Evolutionary conservation across 1,140 invertebrate genomes (phyloP), one percentile per base, ranked within the genome.

Genomic region (Aphelinus atriplicis): DNA sequence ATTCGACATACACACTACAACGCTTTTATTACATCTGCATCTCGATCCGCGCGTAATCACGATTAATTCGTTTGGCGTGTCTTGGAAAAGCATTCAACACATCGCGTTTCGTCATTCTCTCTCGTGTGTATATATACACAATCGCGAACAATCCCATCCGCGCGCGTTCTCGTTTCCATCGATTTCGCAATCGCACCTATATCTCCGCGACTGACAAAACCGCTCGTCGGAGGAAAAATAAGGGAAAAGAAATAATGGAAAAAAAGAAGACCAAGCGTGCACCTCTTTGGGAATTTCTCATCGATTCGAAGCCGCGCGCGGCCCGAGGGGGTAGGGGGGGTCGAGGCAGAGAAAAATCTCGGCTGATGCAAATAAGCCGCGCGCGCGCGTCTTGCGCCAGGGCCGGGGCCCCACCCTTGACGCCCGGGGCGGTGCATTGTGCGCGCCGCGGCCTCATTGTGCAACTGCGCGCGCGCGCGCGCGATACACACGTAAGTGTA

Each of bases 361-460:
- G 26, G 26, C 51, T 9, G 4, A 53, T 53, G 51, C 51, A 53
- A 53, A 53, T 53, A 53, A 53, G 51, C 4, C 9, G 51, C 51
- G 51, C 9, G 51, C 51, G 51, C 9, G 9, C 51, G 4, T 53
- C 51, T 43, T 4, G 26, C 9, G 58, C 9, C 3, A 79, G 68
- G 78, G 26, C 26, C 26, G 0, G 26, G 80, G 82, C 85, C 85
- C 86, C 86, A 86, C 86, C 86, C 83, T 78, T 79, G 76, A 83
- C 86, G 26, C 85, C 84, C 82, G 70, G 84, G 85, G 51, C 51
- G 51, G 26, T 9, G 51, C 51, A 53, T 53, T 62, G 26, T 61
- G 50, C 61, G 55, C 10, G 51, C 42, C 26, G 7, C 62, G 46
- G 66, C 71, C 63, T 53, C 63, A 71, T 71, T 71, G 69, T 65